Base-by-base conservation (phyloP, 2,113 vertebrate genomes). In the Marcusenius ussheri region DNA sequence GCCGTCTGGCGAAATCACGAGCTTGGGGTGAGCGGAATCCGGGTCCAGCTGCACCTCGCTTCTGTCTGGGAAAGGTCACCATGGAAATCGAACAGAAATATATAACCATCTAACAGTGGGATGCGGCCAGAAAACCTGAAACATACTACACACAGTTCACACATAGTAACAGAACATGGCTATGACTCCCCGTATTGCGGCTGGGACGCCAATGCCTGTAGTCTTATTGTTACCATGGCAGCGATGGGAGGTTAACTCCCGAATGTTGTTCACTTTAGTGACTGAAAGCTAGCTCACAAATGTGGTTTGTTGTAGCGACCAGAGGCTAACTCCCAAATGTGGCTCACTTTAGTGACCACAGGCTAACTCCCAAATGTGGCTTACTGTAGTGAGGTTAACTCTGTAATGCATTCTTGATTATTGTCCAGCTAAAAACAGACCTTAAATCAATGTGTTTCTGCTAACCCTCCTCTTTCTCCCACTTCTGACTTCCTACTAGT, bases 11-110 rank as follows among this genome's bases (percentile, higher is more conserved):
- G 95, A 96, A 91, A 96, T 92, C 77, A 95, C 90, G 66, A 96
- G 94, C 89, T 96, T 96, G 15, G 96, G 96, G 87, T 96, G 96
- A 77, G 96, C 95, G 0, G 96, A 94, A 6, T 96, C 93, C 19
- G 95, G 94, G 91, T 96, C 94, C 89, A 96, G 89, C 87, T 90
- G 83, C 51, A 95, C 95, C 70, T 95, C 91, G 8, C 94, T 94
- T 89, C 93, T 92, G 92, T 96, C 96, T 96, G 91, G 62, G 90
- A 15, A 53, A 42, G 27, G 86, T 47, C 49, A 53, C n/a, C 42
- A 85, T 49, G 11, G 46, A 49, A 49, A 49, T 47, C 3, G 85
- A 35, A 31, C 85, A n/a, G 11, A 51, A 50, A 51, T 27, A 56
- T 21, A 31, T 15, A 19, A 95, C 89, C 24, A 77, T 39, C 17